Percentiles rank a stretch among this genome's conserved stretches.
phyloP scores from a whole-genome alignment of 2,888 invertebrate species.

The Ditula angustiorana region DNA sequence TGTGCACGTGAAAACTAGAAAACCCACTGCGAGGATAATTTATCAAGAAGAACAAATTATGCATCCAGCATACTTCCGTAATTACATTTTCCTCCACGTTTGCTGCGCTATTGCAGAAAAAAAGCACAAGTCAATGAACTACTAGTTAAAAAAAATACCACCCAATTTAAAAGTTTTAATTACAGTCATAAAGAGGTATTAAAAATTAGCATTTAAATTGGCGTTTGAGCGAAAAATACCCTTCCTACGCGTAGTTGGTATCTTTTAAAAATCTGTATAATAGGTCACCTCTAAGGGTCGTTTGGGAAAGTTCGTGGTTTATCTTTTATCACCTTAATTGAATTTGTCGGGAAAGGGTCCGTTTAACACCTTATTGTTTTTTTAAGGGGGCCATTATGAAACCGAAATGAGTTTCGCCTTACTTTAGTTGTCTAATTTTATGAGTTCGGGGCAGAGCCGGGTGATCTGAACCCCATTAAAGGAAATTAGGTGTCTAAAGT shows the following conservation, averaged over 20 bases:
- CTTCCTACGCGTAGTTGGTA: constrained; percentile 20
- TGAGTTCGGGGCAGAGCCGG: constrained; percentile 15
- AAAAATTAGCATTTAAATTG: constrained; percentile 32
- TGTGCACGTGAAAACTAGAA: no score
- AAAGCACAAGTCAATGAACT: neutral
- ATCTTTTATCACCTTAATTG: constrained; percentile 66
- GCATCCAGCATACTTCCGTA: neutral
- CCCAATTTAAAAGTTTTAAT: constrained; percentile 9
- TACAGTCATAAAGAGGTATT: neutral
- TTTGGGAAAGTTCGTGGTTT: constrained; percentile 59
- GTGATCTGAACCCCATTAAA: constrained; percentile 23
- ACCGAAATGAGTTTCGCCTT: constrained; percentile 37
- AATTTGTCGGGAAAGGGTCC: constrained; percentile 54
- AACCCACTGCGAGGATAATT: neutral
- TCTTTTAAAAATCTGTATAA: constrained; percentile 31
- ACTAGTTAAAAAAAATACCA: constrained; percentile 3
- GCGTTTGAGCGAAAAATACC: constrained; percentile 15
- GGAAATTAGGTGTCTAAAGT: constrained; percentile 42
- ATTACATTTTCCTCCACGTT: neutral
- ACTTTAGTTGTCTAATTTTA: constrained; percentile 38
- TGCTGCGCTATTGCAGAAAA: neutral
- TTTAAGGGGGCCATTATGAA: constrained; percentile 40
- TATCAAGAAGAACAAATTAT: neutral
- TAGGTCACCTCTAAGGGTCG: constrained; percentile 45
- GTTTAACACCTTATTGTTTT: constrained; percentile 49